phyloP scores from a whole-genome alignment of 37 sponge, comb jelly and placozoan species.

The Ianthella basta region DNA sequence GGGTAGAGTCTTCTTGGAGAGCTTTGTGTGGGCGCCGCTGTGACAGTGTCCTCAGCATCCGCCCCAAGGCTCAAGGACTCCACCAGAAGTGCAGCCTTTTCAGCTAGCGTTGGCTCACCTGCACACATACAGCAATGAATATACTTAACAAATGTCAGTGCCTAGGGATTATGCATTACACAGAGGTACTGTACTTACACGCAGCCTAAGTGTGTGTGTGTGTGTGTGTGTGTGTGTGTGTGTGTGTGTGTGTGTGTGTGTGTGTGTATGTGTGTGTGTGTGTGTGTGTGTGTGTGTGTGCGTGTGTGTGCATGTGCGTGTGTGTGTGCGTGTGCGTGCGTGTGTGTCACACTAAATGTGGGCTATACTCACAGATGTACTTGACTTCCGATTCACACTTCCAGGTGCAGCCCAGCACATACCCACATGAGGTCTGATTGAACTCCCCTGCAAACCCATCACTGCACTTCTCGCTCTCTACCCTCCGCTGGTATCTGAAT shows the following conservation, averaged over 20 bases:
- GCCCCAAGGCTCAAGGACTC: slow-evolving; percentile 12
- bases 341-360: neutral
- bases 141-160: neutral
- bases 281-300: slow-evolving; percentile 29
- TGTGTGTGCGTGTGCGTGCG: neutral
- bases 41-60: slow-evolving; percentile 7
- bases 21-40: neutral
- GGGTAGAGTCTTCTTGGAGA: neutral
- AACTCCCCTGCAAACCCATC: slow-evolving; percentile 19
- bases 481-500: neutral
- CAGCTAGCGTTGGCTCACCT: slow-evolving; percentile 10
- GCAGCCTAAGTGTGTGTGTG: too few species aligned
- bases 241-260: slow-evolving; percentile 23
- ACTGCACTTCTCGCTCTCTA: slow-evolving; percentile 5
- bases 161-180: neutral
- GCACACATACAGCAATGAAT: neutral
- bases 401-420: neutral
- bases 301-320: slow-evolving; percentile 11
- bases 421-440: neutral
- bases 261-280: slow-evolving; percentile 20
- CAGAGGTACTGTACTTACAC: neutral
- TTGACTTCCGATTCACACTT: neutral
- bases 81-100: slow-evolving; percentile 8
- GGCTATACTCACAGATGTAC: neutral
- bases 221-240: slow-evolving; percentile 3